A percentile compares a stretch with the other conserved stretches of the same genome.
Evolutionary conservation across 2,797 vertebrate genomes (phyloP).

Genomic region (Myiothlypis coronata): DNA sequence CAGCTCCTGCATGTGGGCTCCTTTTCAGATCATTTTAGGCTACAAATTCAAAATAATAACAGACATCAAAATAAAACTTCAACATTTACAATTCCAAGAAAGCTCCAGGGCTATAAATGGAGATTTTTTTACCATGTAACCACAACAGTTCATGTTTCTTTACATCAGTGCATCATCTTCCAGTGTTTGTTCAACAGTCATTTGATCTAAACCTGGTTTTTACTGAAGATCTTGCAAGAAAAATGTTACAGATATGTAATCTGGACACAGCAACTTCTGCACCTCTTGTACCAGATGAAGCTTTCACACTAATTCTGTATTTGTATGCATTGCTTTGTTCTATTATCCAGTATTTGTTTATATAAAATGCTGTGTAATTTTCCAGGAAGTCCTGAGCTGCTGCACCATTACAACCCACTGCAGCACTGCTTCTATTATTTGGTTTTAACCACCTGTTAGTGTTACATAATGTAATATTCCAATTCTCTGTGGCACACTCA

Average conservation of each 20-base stretch:
- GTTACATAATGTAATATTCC: not conserved
- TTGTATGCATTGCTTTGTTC: not conserved
- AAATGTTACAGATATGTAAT: not conserved
- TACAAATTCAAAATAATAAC: not conserved
- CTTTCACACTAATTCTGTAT: not conserved
- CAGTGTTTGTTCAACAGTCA: not conserved
- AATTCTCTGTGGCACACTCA: not conserved
- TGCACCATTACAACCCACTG: not conserved
- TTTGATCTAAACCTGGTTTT: not conserved
- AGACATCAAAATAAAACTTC: not conserved
- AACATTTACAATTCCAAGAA: not conserved
- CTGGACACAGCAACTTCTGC: not conserved
- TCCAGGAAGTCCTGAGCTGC: not conserved
- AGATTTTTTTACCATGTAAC: not conserved
- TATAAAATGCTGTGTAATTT: not conserved
- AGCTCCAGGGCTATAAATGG: not conserved
- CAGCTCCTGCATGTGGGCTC: not conserved
- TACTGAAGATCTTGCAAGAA: not conserved
- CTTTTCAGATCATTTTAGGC: not conserved
- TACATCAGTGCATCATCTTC: not conserved
- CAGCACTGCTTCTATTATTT: not conserved
- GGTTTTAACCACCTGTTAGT: not conserved
- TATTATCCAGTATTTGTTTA: not conserved
- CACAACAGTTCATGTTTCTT: not conserved
- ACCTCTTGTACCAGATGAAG: not conserved